Evolutionary conservation across 2,888 invertebrate genomes (phyloP), one percentile per base, ranked within the genome.

Genomic region (Drosophila mimetica): DNA sequence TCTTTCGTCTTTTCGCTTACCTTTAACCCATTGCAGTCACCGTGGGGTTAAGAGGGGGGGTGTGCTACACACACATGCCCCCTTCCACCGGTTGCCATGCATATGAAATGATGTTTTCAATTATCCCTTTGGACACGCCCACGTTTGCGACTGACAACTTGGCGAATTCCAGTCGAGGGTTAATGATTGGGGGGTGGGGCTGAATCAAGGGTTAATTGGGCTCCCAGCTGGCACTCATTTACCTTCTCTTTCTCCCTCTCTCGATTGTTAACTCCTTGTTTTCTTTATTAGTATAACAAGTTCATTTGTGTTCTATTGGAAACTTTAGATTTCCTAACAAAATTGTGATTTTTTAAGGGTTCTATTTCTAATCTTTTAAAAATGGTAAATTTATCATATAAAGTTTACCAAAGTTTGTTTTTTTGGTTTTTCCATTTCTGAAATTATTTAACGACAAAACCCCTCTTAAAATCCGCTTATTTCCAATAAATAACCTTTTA

Each of bases 41-140:
- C 18, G 48, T 1, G 32, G 22, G n/a, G 37, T 32, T 32, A 20
- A 16, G 8, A 2, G 25, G 44, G 25, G 25, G 9, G 1, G 4
- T 25, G 39, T 39, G n/a, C 8, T 16, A 20, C 4, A 7, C 16
- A 46, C 51, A 60, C 52, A 52, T 50, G 44, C 55, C 60, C 6
- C 30, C 51, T 9, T 18, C 32, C 6, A 4, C 25, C 30, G 30
- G 58, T 59, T 60, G 64, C 72, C 51, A 52, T 69, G 69, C 75
- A 79, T 79, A 78, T 86, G 77, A 75, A 84, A 89, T 82, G 84
- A 87, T 88, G 86, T 64, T 89, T 89, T 84, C 82, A 89, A 89
- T 89, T 88, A 89, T 80, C 70, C 71, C 28, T 63, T 71, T 58
- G 52, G 72, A 69, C 64, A 82, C 77, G 77, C 74, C 83, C 66